Conservation (phyloP, 2,888 invertebrate species). For the Pandemis heparana region DNA sequence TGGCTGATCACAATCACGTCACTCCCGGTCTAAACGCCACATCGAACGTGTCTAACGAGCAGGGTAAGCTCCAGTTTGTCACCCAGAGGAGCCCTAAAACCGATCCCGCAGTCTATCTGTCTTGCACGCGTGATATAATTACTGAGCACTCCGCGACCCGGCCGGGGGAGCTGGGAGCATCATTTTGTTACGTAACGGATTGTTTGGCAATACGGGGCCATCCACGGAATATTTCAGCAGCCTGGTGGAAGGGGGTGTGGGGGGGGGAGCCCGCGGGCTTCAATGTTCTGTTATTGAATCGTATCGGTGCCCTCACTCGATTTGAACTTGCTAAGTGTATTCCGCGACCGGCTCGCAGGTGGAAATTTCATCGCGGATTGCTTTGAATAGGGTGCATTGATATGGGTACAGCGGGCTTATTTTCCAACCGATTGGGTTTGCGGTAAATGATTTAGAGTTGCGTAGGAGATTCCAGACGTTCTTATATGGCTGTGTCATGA, state of each 20-base stretch:
- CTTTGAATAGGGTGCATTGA: not conserved
- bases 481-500: too few species aligned
- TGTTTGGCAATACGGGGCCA: conserved; percentile 7
- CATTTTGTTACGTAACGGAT: conserved; percentile 23
- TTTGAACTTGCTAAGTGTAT: not conserved
- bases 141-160: conserved; percentile 15
- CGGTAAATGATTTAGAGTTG: too few species aligned
- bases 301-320: conserved; percentile 2
- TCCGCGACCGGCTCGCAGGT: not conserved
- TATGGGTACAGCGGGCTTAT: not conserved
- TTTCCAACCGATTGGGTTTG: not conserved
- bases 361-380: not conserved
- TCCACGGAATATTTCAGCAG: conserved; percentile 4
- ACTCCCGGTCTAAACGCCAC: not conserved
- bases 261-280: not conserved
- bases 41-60: not conserved
- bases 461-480: too few species aligned
- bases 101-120: conserved; percentile 34
- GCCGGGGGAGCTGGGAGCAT: not conserved
- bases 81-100: conserved; percentile 8
- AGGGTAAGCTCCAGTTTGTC: not conserved
- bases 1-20: not conserved
- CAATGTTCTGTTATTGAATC: conserved; percentile 11
- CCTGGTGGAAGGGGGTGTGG: too few species aligned
- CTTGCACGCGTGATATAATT: conserved; percentile 36